phyloP scores from a whole-genome alignment of 2,888 invertebrate genomes.

The Morinoia aosen region DNA sequence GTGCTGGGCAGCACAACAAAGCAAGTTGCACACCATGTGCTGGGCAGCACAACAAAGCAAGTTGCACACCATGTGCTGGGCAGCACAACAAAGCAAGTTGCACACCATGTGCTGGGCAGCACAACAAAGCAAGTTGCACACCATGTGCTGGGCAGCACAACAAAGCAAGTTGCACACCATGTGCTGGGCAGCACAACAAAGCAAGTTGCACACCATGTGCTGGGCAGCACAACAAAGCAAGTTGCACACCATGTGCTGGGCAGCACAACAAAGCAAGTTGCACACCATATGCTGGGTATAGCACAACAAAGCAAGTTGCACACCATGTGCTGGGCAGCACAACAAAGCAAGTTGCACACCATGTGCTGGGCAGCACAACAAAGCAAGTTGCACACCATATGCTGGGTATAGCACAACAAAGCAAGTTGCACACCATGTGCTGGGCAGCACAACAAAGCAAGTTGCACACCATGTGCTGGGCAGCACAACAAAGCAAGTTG shows the following conservation, averaged over 20 bases:
- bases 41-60: background rate
- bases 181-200: background rate
- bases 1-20: background rate
- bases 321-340: background rate
- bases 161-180: too few relatives aligned
- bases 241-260: background rate
- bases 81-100: too few relatives aligned
- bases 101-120: background rate
- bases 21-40: background rate
- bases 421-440: background rate
- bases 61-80: background rate
- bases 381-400: too few relatives aligned
- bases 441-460: background rate
- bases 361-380: background rate
- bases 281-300: too few relatives aligned
- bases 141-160: background rate
- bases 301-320: too few relatives aligned
- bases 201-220: background rate
- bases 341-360: too few relatives aligned
- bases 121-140: too few relatives aligned
- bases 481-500: background rate
- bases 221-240: background rate
- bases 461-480: background rate
- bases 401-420: too few relatives aligned
- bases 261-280: too few relatives aligned